phyloP scores from a whole-genome alignment of 2,797 vertebrate species.

The Pyrocephalus nanus region DNA sequence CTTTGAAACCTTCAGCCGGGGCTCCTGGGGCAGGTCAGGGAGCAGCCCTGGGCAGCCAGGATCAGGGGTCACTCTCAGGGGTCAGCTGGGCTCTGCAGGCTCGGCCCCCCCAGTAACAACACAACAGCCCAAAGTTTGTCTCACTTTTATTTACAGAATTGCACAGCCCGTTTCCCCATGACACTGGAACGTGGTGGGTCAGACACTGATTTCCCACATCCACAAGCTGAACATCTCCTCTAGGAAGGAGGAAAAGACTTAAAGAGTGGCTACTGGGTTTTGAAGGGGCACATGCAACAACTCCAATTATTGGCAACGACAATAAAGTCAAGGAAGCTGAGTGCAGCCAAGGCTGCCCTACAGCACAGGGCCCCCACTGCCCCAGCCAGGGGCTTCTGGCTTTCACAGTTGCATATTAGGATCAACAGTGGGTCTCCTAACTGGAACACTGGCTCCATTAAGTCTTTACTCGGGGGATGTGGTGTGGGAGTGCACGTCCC shows the following conservation, averaged over 20 bases:
- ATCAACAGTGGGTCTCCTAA: background rate
- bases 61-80: accelerated
- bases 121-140: background rate
- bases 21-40: background rate
- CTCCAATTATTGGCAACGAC: background rate
- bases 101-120: background rate
- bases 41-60: accelerated
- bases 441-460: background rate
- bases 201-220: background rate
- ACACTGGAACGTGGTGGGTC: background rate
- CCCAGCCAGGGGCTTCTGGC: background rate
- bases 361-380: background rate
- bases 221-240: background rate
- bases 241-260: background rate
- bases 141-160: constrained; percentile 67
- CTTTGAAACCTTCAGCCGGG: background rate
- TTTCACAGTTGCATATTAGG: constrained; percentile 21
- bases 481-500: background rate
- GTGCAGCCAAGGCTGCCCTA: background rate
- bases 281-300: constrained; percentile 14
- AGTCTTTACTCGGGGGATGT: background rate
- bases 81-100: background rate
- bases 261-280: background rate
- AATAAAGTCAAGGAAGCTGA: background rate
- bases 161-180: constrained; percentile 53